Conservation (phyloP, 2,888 invertebrate genomes). For the Chrysolina americana region DNA sequence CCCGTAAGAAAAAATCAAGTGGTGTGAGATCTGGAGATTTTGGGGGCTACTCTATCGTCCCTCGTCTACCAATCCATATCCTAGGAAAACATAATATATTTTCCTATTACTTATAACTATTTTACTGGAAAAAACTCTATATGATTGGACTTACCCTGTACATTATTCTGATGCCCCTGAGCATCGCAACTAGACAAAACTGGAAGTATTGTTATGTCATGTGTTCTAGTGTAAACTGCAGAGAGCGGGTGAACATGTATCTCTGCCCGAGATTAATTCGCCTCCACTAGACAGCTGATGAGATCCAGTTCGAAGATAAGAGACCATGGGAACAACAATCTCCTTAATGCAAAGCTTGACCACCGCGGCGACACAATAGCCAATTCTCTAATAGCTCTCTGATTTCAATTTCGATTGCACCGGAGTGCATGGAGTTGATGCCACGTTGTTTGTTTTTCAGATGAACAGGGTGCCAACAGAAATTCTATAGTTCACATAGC, state of each 20-base stretch:
- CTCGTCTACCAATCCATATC: too few species aligned
- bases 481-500: background rate
- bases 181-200: background rate
- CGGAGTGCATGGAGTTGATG: conserved; percentile 5
- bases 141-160: too few species aligned
- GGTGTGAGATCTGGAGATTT: too few species aligned
- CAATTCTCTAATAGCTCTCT: conserved; percentile 50
- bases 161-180: background rate
- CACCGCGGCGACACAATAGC: conserved; percentile 58
- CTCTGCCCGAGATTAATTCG: conserved; percentile 60
- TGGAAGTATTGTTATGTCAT: conserved; percentile 21
- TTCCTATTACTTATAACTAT: too few species aligned
- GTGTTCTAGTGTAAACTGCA: conserved; percentile 46
- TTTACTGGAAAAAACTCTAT: too few species aligned
- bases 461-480: conserved; percentile 1
- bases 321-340: conserved; percentile 63
- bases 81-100: too few species aligned
- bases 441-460: conserved; percentile 6
- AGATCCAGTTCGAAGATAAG: conserved; percentile 64
- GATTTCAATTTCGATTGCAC: conserved; percentile 44
- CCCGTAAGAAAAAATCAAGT: too few species aligned
- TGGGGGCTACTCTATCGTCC: too few species aligned
- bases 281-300: conserved; percentile 64
- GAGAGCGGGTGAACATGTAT: conserved; percentile 36
- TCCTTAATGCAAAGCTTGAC: conserved; percentile 64